These are phyloP conservation scores for Malachius bipustulatus DNA, from an alignment of 2,888 invertebrate genomes.

Conservation along the genomic window DNA sequence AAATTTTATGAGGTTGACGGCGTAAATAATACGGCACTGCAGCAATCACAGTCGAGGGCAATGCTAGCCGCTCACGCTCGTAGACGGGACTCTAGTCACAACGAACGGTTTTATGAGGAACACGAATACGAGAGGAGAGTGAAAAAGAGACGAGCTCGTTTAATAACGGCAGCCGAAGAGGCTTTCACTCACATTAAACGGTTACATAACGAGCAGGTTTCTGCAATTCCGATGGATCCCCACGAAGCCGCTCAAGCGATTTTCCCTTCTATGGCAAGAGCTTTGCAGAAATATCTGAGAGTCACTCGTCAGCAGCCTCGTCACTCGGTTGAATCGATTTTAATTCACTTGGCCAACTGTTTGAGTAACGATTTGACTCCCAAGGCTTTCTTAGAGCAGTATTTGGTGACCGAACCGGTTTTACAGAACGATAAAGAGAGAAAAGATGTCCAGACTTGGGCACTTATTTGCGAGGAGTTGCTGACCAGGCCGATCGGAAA, in stretches of 20 bases:
- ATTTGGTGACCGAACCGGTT: constrained; percentile 75
- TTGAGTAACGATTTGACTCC: constrained; percentile 90
- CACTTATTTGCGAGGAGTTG: constrained; percentile 84
- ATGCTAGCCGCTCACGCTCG: constrained; percentile 66
- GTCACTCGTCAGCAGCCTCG: constrained; percentile 93
- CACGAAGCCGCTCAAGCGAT: constrained; percentile 96
- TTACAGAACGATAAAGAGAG: constrained; percentile 74
- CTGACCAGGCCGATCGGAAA: constrained; percentile 76
- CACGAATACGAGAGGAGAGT: constrained; percentile 91
- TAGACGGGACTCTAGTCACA: constrained; percentile 84
- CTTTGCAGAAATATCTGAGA: constrained; percentile 90
- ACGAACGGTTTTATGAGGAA: constrained; percentile 96
- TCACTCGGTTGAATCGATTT: constrained; percentile 87
- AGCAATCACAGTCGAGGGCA: constrained; percentile 59
- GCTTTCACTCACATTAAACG: constrained; percentile 95
- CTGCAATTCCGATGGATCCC: constrained; percentile 81
- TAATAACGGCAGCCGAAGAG: constrained; percentile 91
- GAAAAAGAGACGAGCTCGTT: constrained; percentile 76
- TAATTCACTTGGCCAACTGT: constrained; percentile 82
- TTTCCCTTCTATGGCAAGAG: constrained; percentile 91
- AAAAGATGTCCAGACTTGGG: constrained; percentile 86
- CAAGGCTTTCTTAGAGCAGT: constrained; percentile 88
- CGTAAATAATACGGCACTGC: constrained; percentile 50
- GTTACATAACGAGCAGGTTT: constrained; percentile 56
- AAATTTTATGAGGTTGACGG: constrained; percentile 96